Base-by-base conservation (phyloP, 2,797 vertebrate species). In the Poeciliopsis infans region DNA sequence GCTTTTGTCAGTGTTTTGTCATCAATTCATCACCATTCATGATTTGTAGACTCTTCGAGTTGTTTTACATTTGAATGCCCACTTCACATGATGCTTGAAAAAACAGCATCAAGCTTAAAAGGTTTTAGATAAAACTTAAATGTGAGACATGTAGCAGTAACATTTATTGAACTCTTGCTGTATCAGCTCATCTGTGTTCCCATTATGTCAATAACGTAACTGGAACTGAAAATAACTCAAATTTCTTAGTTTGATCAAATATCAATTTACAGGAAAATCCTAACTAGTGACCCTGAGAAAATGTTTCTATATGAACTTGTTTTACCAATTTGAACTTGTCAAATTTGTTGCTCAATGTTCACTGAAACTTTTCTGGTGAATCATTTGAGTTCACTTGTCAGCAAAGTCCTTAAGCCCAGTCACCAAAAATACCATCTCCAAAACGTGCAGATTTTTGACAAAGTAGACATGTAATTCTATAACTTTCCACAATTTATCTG, bases 11-110 rank as follows among this genome's bases (percentile, higher is more conserved):
- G 51, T 23, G 82, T 31, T 49, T 15, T 73, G 36, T 15, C 6
- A 79, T 86, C 69, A 79, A 82, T 74, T 80, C 31, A 25, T 57
- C n/a, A 31, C 55, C 79, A 85, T 10, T 71, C 39, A n/a, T 31
- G 36, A 72, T 72, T 53, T 78, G 81, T 18, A 46, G 20, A 66
- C 3, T 15, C 23, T 10, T 41, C 7, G 33, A 10, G 13, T 36
- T 36, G 15, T 39, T 18, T 41, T 68, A 25, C 1, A 66, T 66
- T 66, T 68, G 20, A 41, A 68, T 68, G 8, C 36, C 8, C 20
- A 2, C 25, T 25, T 6, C 5, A 15, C 20, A 5, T 28, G 10
- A 36, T n/a, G 5, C 23, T 23, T 33, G 5, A 25, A 23, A 13
- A 39, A n/a, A 55, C 23, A 39, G 20, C 3, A 23, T 25, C 15